Conservation (phyloP, 2,888 invertebrate species). For the Steinernema carpocapsae region DNA sequence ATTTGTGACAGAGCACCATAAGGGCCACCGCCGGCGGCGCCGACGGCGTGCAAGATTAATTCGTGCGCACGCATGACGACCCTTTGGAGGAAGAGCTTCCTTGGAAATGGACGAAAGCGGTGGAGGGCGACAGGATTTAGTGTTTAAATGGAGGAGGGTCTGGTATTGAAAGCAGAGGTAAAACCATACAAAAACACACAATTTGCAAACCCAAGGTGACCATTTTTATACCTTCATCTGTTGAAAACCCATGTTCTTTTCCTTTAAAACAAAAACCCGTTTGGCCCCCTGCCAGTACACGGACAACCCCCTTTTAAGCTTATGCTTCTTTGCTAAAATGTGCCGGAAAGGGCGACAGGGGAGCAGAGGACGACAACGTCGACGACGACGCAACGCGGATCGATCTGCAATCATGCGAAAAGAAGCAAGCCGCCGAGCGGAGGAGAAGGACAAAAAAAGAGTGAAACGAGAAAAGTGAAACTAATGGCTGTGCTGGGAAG, state of each 20-base stretch:
- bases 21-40: background rate
- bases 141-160: too few relatives aligned
- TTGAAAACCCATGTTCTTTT: too few relatives aligned
- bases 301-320: too few relatives aligned
- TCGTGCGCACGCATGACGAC: background rate
- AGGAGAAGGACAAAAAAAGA: background rate
- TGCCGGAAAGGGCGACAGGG: background rate
- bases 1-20: background rate
- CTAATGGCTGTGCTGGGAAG: background rate
- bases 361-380: background rate
- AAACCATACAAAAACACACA: too few relatives aligned
- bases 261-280: too few relatives aligned
- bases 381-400: background rate
- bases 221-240: too few relatives aligned
- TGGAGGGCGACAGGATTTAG: too few relatives aligned
- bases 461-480: conserved; percentile 14
- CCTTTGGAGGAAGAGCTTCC: background rate
- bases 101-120: too few relatives aligned
- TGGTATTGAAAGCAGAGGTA: too few relatives aligned
- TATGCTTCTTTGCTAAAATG: too few relatives aligned
- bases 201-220: too few relatives aligned
- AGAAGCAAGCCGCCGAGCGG: background rate
- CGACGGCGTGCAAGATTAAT: conserved; percentile 11
- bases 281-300: too few relatives aligned
- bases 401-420: conserved; percentile 27